These are phyloP conservation scores for Eueides isabella DNA, from an alignment of 1,140 invertebrate species.

Conservation along the genomic window DNA sequence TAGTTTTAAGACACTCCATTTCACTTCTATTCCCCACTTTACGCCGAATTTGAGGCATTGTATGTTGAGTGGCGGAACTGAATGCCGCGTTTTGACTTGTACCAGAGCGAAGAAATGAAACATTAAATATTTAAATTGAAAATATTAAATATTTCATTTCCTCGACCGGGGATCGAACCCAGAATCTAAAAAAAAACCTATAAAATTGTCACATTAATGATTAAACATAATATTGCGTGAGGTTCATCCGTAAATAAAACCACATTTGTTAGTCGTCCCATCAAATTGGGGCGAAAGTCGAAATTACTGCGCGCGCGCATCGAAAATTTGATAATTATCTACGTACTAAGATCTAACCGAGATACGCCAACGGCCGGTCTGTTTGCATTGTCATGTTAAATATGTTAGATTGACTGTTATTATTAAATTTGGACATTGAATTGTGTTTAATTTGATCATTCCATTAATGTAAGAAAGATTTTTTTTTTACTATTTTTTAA, in stretches of 20 bases:
- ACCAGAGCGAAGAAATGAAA: too few relatives aligned
- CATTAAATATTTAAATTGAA: too few relatives aligned
- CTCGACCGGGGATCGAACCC: too few relatives aligned
- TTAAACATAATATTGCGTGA: slow-evolving; percentile 39
- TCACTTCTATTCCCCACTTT: too few relatives aligned
- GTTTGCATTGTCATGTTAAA: slow-evolving; percentile 44
- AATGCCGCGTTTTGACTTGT: too few relatives aligned
- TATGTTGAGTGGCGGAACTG: too few relatives aligned
- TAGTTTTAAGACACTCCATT: too few relatives aligned
- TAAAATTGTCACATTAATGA: slow-evolving; percentile 21
- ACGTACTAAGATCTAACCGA: slow-evolving; percentile 53
- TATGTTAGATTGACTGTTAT: slow-evolving; percentile 15
- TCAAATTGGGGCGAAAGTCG: slow-evolving; percentile 51
- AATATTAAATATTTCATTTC: too few relatives aligned
- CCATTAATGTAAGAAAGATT: background rate
- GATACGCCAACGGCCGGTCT: slow-evolving; percentile 50
- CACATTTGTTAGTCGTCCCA: slow-evolving; percentile 46
- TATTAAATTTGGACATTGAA: background rate
- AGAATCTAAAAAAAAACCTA: background rate
- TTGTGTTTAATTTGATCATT: background rate
- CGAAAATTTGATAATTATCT: slow-evolving; percentile 48
- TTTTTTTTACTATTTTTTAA: background rate
- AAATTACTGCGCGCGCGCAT: slow-evolving; percentile 44
- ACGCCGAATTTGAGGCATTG: too few relatives aligned
- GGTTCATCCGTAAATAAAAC: slow-evolving; percentile 52